Base-by-base conservation (phyloP, 2,888 invertebrate genomes). In the Zaprionus bogoriensis region DNA sequence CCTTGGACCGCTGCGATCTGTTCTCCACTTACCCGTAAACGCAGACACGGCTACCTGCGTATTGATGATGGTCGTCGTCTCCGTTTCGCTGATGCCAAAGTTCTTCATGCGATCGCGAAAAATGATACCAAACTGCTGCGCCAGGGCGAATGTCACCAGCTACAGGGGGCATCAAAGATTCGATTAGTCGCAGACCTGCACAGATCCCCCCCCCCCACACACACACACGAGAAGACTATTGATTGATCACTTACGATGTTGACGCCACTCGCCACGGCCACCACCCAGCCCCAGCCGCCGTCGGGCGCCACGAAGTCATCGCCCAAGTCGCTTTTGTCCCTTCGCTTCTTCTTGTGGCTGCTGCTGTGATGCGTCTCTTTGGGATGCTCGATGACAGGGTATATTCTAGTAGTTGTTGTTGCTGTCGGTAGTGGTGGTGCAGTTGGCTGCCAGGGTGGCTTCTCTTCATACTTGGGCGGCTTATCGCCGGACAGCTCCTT, bases 201-300 rank as follows among this genome's bases (percentile, higher is more conserved):
- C n/a, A n/a, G n/a, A n/a, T n/a, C n/a, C n/a, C n/a, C n/a, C n/a
- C n/a, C n/a, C n/a, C n/a, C n/a, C n/a, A n/a, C n/a, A n/a, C n/a
- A n/a, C n/a, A n/a, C n/a, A n/a, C n/a, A n/a, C n/a, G n/a, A n/a
- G n/a, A n/a, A n/a, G n/a, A n/a, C n/a, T n/a, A n/a, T n/a, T n/a
- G n/a, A n/a, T n/a, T n/a, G n/a, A n/a, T n/a, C n/a, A 93, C 94
- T 93, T 90, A 95, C 95, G 82, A 95, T 95, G 54, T 94, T 94
- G 78, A 94, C 92, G 79, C 95, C 95, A 67, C 94, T 93, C 12
- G 95, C 95, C 20, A 95, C 79, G 22, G 95, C 92, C 46, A 95
- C 92, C 89, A 95, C 91, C 95, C 95, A 95, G 3, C 91, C 91
- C 95, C 95, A 95, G 0, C 95, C 95, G 0, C 95, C 95, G 88